Conservation (phyloP, 2,113 vertebrate species). For the Leucoraja erinaceus region DNA sequence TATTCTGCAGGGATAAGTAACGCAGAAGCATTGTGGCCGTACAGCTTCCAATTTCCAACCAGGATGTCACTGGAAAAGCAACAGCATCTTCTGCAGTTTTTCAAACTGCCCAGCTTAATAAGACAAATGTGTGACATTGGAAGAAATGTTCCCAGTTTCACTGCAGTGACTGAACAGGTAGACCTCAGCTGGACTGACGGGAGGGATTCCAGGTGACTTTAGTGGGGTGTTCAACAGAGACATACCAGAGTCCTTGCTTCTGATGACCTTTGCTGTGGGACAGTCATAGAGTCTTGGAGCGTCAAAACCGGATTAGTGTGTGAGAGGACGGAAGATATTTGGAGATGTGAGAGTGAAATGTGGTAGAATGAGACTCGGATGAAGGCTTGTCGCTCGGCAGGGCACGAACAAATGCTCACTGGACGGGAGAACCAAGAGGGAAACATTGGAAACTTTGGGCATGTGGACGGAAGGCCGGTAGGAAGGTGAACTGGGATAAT, state of each 20-base stretch:
- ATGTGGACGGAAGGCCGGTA: too few relatives aligned
- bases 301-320: too few relatives aligned
- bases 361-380: not conserved
- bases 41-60: not conserved
- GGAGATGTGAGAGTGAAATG: not conserved
- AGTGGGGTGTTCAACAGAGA: not conserved
- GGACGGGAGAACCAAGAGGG: too few relatives aligned
- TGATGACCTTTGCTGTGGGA: not conserved
- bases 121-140: not conserved
- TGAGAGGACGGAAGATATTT: not conserved
- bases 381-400: too few relatives aligned
- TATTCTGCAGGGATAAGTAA: not conserved
- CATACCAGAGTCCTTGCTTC: not conserved
- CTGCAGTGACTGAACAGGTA: not conserved
- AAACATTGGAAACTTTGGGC: too few relatives aligned
- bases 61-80: not conserved
- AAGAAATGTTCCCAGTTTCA: not conserved
- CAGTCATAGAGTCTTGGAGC: not conserved
- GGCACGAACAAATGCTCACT: too few relatives aligned
- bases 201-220: not conserved
- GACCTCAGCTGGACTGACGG: not conserved
- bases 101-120: too few relatives aligned
- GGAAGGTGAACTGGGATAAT: too few relatives aligned
- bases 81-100: not conserved
- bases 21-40: not conserved